Evolutionary conservation across 2,797 vertebrate genomes (phyloP).

Genomic region (Sebastolobus altivelis): DNA sequence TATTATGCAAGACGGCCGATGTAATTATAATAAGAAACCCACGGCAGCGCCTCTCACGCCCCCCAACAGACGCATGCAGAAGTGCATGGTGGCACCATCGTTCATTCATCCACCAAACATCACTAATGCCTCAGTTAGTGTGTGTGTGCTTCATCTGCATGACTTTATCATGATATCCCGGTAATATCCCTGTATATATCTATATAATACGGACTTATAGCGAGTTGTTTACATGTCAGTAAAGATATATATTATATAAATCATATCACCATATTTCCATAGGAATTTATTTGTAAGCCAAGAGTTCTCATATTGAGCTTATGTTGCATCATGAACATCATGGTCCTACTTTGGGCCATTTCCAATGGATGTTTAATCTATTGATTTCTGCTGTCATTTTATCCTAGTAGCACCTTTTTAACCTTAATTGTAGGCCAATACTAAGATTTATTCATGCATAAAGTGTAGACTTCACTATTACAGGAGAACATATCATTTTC

Average conservation of each 20-base stretch:
- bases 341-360: background rate
- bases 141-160: background rate
- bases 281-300: no score
- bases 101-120: conserved; percentile 51
- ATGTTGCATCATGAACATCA: background rate
- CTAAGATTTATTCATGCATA: background rate
- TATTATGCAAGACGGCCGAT: conserved; percentile 78
- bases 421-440: background rate
- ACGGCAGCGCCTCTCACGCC: conserved; percentile 73
- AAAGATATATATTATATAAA: background rate
- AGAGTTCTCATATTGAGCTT: background rate
- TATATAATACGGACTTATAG: background rate
- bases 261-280: background rate
- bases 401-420: background rate
- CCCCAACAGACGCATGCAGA: conserved; percentile 76
- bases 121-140: conserved; percentile 11
- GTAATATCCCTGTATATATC: background rate
- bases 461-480: background rate
- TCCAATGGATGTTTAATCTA: background rate
- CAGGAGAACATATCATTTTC: background rate
- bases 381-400: background rate
- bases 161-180: background rate
- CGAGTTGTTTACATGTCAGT: background rate
- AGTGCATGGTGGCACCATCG: conserved; percentile 69
- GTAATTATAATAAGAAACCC: conserved; percentile 70